Evolutionary conservation across 2,113 vertebrate species (phyloP), one percentile per base, ranked within the genome.

Genomic region (Triplophysa rosa): DNA sequence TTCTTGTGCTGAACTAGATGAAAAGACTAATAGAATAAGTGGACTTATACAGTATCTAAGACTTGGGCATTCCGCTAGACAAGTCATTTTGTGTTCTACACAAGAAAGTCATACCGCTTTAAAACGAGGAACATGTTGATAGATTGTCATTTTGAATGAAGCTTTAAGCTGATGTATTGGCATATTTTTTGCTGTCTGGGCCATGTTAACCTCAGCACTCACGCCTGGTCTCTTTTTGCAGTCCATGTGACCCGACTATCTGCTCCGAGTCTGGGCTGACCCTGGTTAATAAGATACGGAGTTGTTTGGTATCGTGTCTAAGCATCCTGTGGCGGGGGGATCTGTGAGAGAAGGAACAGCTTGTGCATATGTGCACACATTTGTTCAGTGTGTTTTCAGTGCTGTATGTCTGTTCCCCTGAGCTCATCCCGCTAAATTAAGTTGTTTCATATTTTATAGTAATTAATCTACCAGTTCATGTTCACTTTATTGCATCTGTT

Each of bases 121-220:
- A 6, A 52, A 17, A 58, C 37, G 19, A 13, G 29, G 33, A 14
- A n/a, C 29, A 56, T 19, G 3, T 4, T 70, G 23, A 70, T 16
- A 1, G 54, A 26, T 7, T 6, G 47, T 9, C 17, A 13, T 54
- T 58, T 58, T 11, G 10, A 12, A 12, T 45, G 42, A 45, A 45
- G 66, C 37, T 33, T 77, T 79, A 65, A 86, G 80, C 78, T 79
- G 37, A 54, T 69, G 80, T 61, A 80, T 77, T 82, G 58, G 62
- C 47, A 33, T 82, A 70, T 84, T 80, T 82, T 66, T 82, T 75
- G 74, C 68, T 5, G 64, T 69, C 73, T 78, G 68, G 74, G 65
- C 40, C 69, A n/a, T 74, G 49, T 67, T 76, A 76, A 81, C 78
- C 78, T 69, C 61, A 8, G 17, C n/a, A 8, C 66, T 16, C 1